Evolutionary conservation across 1,140 invertebrate genomes (phyloP).

Genomic region (honey bee (Apis mellifera)): Amel_HAv3.1 CM009934.2:4308001-4308500

Average conservation of each 20-base stretch:
- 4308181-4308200: not conserved
- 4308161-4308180: not conserved
- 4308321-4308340: not conserved
- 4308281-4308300: not conserved
- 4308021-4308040: not conserved
- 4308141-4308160: constrained; percentile 23
- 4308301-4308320: not conserved
- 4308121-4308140: constrained; percentile 50
- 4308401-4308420: not conserved
- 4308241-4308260: no score
- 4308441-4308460: no score
- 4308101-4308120: not conserved
- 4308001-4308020: constrained; percentile 46
- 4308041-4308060: constrained; percentile 8
- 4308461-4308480: no score
- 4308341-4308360: not conserved
- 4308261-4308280: not conserved
- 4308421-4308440: no score
- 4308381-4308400: not conserved
- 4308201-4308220: not conserved
- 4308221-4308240: not conserved
- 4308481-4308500: not conserved
- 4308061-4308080: constrained; percentile 11
- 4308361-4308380: not conserved
- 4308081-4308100: constrained; percentile 11